Percentiles rank a stretch among this genome's conserved stretches.
These are phyloP conservation scores for Cuniculus paca DNA, from an alignment of 2,797 vertebrate species.

Conservation along the genomic window DNA sequence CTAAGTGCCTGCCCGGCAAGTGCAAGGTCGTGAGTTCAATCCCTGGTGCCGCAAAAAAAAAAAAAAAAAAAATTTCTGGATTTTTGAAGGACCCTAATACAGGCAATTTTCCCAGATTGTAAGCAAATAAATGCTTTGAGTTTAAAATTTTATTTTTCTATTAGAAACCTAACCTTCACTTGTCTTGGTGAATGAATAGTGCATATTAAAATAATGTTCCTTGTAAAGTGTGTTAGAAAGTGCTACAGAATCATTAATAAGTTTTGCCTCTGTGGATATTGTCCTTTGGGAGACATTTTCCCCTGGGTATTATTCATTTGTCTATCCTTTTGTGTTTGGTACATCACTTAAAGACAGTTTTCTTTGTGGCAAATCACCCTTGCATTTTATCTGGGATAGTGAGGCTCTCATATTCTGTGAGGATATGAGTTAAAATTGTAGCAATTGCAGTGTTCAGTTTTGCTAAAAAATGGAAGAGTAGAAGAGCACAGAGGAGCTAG, in stretches of 20 bases:
- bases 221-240: not conserved
- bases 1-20: no score
- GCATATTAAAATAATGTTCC: not conserved
- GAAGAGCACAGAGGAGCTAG: not conserved
- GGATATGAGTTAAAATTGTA: not conserved
- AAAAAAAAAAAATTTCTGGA: no score
- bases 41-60: no score
- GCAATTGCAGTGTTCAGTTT: not conserved
- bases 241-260: not conserved
- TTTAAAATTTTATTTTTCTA: conserved; percentile 24
- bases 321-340: not conserved
- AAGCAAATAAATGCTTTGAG: not conserved
- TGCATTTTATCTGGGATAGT: not conserved
- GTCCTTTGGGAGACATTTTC: not conserved
- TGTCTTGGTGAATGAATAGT: not conserved
- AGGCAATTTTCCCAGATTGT: not conserved
- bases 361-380: not conserved
- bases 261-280: not conserved
- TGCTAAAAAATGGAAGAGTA: not conserved
- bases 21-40: no score
- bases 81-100: not conserved
- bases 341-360: not conserved
- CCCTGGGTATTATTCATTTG: not conserved
- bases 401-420: not conserved
- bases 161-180: not conserved